These are phyloP conservation scores for Lethocerus indicus DNA, from an alignment of 1,140 invertebrate species.

Conservation along the genomic window DNA sequence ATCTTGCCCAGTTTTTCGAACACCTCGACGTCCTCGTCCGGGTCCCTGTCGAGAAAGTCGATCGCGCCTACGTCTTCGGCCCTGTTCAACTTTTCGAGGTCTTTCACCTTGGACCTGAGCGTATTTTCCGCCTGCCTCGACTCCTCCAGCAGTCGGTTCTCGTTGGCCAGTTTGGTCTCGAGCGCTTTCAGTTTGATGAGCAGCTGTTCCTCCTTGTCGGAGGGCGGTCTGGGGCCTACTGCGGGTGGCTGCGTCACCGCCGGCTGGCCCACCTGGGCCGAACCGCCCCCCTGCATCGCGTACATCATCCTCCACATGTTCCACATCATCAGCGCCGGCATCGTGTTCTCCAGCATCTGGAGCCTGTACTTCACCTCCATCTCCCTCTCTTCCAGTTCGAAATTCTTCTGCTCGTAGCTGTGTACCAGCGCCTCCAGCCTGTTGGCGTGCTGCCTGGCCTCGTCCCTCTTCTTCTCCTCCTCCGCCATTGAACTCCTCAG, in stretches of 20 bases:
- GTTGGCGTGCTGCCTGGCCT: slow-evolving; percentile 14
- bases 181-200: slow-evolving; percentile 7
- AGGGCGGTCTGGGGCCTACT: not conserved
- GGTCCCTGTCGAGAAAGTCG: not conserved
- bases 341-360: slow-evolving; percentile 38
- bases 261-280: not conserved
- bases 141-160: slow-evolving; percentile 9
- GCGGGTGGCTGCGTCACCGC: not conserved
- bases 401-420: slow-evolving; percentile 36
- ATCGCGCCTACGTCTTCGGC: not conserved
- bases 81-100: slow-evolving; percentile 5
- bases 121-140: slow-evolving; percentile 10
- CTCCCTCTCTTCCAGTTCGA: slow-evolving; percentile 34
- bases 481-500: slow-evolving; percentile 14
- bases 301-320: slow-evolving; percentile 29
- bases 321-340: slow-evolving; percentile 44
- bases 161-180: slow-evolving; percentile 28
- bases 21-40: slow-evolving; percentile 5
- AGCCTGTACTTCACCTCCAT: slow-evolving; percentile 36
- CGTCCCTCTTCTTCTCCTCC: slow-evolving; percentile 17
- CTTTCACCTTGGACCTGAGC: slow-evolving; percentile 6
- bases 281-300: slow-evolving; percentile 1
- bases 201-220: slow-evolving; percentile 8
- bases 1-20: slow-evolving; percentile 12
- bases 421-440: slow-evolving; percentile 18